Evolutionary conservation across 2,888 invertebrate species (phyloP), one percentile per base, ranked within the genome.

Genomic region (Mellilla xanthometata): DNA sequence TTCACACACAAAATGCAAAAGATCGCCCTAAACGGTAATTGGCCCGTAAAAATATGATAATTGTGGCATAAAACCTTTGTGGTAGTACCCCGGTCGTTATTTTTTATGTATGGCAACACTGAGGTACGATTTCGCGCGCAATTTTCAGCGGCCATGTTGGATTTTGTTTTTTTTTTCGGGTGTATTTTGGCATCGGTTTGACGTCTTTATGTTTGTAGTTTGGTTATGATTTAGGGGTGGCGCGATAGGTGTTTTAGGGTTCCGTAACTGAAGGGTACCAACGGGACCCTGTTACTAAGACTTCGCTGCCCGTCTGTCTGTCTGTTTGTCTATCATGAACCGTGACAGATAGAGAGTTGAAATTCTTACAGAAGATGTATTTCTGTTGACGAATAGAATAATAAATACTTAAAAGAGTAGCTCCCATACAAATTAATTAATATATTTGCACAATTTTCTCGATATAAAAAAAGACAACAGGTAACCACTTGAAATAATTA

Each of bases 41-140:
- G 81, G 73, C 59, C 56, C 44, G 56, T 64, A 65, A 74, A 80
- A 79, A 81, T 84, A 83, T 83, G 82, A 81, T 87, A 87, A 87
- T 86, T 73, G 81, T 62, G 58, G 62, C 71, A 72, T 77, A 71
- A 78, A 78, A 72, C 79, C 77, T 79, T 77, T 76, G 76, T 71
- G 72, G 76, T 65, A 64, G 63, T 62, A 61, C 60, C 58, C 60
- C 60, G 68, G 76, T 76, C 79, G 74, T 85, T 84, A 82, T 76
- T 74, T 78, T 80, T 73, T 77, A 72, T 65, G 74, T 54, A 55
- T 59, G 52, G 54, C 52, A 60, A 76, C 81, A 76, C 67, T 60
- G 60, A 58, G 57, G 52, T 58, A 61, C 60, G 67, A 65, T 68
- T 75, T 76, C 64, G 61, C 76, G 72, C 68, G 68, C 63, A 66